Evolutionary conservation across 2,888 invertebrate species (phyloP).

Genomic region (Rhimphoctona megacephalus): DNA sequence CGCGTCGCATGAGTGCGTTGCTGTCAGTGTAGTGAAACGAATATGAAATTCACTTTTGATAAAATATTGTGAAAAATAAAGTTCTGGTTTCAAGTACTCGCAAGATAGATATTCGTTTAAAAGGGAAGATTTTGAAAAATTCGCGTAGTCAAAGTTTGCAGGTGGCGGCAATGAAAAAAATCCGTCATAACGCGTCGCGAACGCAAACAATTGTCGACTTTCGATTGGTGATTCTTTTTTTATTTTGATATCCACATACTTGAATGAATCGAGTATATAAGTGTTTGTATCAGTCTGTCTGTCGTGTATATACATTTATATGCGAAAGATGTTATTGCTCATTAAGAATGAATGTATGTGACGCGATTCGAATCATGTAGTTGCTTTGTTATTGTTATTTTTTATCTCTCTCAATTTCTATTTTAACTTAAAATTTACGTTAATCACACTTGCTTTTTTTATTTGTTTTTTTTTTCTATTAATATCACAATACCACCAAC

Average conservation of each 20-base stretch:
- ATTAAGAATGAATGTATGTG: slow-evolving; percentile 55
- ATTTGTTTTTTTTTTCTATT: slow-evolving; percentile 65
- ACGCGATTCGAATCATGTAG: slow-evolving; percentile 51
- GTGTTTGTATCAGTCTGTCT: not conserved
- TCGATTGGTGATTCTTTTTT: slow-evolving; percentile 34
- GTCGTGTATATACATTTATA: slow-evolving; percentile 27
- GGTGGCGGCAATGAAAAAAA: not conserved
- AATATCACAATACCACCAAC: slow-evolving; percentile 82
- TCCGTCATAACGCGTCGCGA: slow-evolving; percentile 33
- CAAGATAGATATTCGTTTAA: not conserved
- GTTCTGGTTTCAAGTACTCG: not conserved
- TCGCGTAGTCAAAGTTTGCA: not conserved
- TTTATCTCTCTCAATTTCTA: slow-evolving; percentile 61
- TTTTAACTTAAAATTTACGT: slow-evolving; percentile 72
- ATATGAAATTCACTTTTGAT: not conserved
- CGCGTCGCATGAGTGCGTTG: slow-evolving; percentile 35
- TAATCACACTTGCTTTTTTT: slow-evolving; percentile 73
- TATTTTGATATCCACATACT: not conserved
- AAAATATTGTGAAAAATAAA: not conserved
- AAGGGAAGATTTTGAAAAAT: not conserved
- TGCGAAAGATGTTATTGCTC: slow-evolving; percentile 52
- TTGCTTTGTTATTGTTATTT: slow-evolving; percentile 51
- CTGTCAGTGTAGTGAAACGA: not conserved
- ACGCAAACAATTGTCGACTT: slow-evolving; percentile 47
- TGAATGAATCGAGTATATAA: slow-evolving; percentile 27